Conservation (phyloP, 2,888 invertebrate species). For the Caenorhabditis sp. region DNA sequence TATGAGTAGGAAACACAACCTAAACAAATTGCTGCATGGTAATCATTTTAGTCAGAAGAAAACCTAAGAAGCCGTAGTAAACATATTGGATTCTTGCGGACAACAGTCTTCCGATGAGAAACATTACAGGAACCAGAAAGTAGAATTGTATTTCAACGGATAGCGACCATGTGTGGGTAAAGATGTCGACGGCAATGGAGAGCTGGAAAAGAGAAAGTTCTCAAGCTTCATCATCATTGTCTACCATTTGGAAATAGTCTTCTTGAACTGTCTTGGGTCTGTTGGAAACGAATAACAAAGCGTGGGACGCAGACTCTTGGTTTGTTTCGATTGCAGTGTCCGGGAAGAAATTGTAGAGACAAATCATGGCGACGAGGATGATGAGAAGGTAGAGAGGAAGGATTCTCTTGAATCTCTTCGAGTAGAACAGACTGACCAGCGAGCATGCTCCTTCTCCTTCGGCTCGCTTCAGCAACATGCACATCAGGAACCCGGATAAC, state of each 20-base stretch:
- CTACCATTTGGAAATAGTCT: constrained; percentile 48
- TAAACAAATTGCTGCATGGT: background rate
- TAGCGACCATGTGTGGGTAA: constrained; percentile 53
- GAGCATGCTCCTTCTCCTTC: constrained; percentile 4
- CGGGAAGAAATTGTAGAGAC: constrained; percentile 40
- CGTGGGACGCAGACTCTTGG: constrained; percentile 28
- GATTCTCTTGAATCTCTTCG: constrained; percentile 49
- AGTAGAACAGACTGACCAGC: constrained; percentile 36
- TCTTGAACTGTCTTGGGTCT: constrained; percentile 32
- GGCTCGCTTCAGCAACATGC: constrained; percentile 39
- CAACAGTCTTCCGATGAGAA: constrained; percentile 6
- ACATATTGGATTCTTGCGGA: constrained; percentile 3
- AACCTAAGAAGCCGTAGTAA: constrained; percentile 20
- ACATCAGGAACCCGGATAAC: constrained; percentile 51
- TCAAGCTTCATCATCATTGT: too few species aligned
- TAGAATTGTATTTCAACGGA: constrained; percentile 58
- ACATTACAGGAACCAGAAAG: constrained; percentile 43
- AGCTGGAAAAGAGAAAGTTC: constrained; percentile 19
- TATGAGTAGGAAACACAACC: constrained; percentile 5
- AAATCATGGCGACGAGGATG: constrained; percentile 26
- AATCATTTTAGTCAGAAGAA: too few species aligned
- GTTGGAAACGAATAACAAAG: constrained; percentile 42
- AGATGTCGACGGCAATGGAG: constrained; percentile 38
- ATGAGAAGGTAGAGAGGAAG: constrained; percentile 47
- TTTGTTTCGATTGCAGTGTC: constrained; percentile 51